These are phyloP conservation scores for Setophaga coronata DNA, from an alignment of 2,113 vertebrate genomes.

Conservation along the genomic window DNA sequence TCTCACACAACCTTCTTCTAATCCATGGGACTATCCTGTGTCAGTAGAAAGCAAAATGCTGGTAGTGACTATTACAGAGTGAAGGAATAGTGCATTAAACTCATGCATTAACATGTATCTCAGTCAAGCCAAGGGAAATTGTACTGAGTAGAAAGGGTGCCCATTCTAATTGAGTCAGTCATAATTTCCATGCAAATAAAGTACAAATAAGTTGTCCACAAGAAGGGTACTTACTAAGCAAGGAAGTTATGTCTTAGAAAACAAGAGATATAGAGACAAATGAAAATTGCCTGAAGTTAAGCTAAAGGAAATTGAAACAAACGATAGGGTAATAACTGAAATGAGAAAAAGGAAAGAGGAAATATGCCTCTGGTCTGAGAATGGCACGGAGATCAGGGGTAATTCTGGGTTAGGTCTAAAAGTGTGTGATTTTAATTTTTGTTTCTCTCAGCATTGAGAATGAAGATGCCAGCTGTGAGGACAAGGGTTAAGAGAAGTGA, in stretches of 20 bases:
- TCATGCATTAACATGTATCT: fast-evolving
- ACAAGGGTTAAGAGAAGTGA: neutral
- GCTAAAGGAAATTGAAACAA: neutral
- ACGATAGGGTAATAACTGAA: neutral
- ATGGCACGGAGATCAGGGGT: neutral
- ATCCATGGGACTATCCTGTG: neutral
- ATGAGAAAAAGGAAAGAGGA: slow-evolving; percentile 30
- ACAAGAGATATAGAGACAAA: neutral
- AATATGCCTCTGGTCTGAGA: neutral
- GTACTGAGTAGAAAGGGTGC: neutral
- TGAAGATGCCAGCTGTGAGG: neutral
- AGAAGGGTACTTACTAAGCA: neutral
- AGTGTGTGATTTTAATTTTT: neutral
- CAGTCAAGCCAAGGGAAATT: neutral
- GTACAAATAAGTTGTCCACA: neutral
- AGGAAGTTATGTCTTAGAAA: neutral
- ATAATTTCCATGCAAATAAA: neutral
- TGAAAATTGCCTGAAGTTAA: neutral
- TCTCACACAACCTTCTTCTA: neutral
- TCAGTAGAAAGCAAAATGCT: neutral
- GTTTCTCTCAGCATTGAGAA: neutral
- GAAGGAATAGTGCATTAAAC: neutral
- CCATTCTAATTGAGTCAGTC: neutral
- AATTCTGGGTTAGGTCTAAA: neutral
- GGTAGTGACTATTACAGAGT: neutral